Conservation (phyloP, 2,888 invertebrate genomes). For the Tachina grossa region DNA sequence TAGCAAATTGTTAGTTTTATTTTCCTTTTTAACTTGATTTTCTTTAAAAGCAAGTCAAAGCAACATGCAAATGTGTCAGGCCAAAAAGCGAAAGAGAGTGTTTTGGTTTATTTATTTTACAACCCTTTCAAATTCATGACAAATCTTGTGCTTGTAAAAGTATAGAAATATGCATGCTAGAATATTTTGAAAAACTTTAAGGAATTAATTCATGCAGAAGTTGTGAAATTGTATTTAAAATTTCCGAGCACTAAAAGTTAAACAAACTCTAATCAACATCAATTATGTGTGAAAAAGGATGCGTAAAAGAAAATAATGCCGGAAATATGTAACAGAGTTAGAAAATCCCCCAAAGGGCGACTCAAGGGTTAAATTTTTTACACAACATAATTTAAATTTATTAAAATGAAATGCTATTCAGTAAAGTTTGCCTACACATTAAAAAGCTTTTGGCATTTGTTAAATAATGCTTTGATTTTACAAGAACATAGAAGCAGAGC, state of each 20-base stretch:
- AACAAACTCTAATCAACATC: too few species aligned
- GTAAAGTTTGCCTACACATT: too few species aligned
- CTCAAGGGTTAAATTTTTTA: too few species aligned
- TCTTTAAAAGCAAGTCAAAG: neutral
- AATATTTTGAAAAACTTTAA: slow-evolving; percentile 4
- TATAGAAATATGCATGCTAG: neutral
- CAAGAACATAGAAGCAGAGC: too few species aligned
- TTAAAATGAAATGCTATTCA: too few species aligned
- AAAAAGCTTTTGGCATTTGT: too few species aligned
- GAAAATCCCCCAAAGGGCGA: too few species aligned
- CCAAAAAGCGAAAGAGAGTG: neutral
- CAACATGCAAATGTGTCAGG: slow-evolving; percentile 22
- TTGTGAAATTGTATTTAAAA: neutral
- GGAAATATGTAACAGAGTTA: too few species aligned
- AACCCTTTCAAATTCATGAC: neutral
- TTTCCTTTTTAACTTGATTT: neutral
- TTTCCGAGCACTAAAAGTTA: neutral
- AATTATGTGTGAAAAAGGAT: too few species aligned
- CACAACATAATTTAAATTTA: too few species aligned
- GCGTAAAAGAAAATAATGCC: too few species aligned
- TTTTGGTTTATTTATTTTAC: neutral
- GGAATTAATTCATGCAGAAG: slow-evolving; percentile 14
- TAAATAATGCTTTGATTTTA: too few species aligned
- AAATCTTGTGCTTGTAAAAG: neutral
- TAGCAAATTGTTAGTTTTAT: slow-evolving; percentile 14